Base-by-base conservation (phyloP, 1,140 invertebrate species). In the Halictus rubicundus region DNA sequence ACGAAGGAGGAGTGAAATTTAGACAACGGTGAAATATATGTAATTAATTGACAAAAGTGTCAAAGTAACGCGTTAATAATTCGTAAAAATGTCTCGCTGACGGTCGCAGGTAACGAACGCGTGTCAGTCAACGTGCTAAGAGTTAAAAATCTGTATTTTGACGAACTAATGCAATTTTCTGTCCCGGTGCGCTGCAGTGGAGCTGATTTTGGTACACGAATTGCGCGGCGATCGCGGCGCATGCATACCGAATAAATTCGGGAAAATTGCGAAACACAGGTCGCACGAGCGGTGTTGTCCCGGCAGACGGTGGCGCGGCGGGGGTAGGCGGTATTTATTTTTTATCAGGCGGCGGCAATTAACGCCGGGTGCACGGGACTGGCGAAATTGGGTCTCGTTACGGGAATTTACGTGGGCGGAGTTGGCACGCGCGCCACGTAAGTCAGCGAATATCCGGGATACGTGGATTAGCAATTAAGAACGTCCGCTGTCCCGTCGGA, bases 401-500 rank as follows among this genome's bases (percentile, higher is more conserved):
- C 32, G 49, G 52, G 39, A 65, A 66, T 75, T 42, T 66, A 66
- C 63, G 49, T 7, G 37, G 2, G 37, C 39, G 37, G 23, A 60
- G 23, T 19, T n/a, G 9, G 16, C 23, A 19, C 21, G 49, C 23
- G 19, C 25, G 16, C 23, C 12, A 9, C 37, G 37, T 27, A 60
- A 27, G 23, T 9, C 4, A 32, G 19, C 54, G 54, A 57, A 57
- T 39, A 52, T 73, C 19, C 42, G 16, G 37, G 42, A 52, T 27
- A 23, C 25, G 69, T 39, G 64, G 64, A 16, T 66, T 46, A 23
- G 39, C 64, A 65, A 65, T 65, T 64, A 64, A 64, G 63, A n/a
- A n/a, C 63, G 25, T 2, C 25, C 59, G 10, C 12, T 27, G 59
- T 61, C 23, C 59, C 59, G 23, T 23, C 25, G 59, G 27, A 27